Evolutionary conservation across 2,888 invertebrate genomes (phyloP).

Genomic region (Ommatoiulus sabulosus): DNA sequence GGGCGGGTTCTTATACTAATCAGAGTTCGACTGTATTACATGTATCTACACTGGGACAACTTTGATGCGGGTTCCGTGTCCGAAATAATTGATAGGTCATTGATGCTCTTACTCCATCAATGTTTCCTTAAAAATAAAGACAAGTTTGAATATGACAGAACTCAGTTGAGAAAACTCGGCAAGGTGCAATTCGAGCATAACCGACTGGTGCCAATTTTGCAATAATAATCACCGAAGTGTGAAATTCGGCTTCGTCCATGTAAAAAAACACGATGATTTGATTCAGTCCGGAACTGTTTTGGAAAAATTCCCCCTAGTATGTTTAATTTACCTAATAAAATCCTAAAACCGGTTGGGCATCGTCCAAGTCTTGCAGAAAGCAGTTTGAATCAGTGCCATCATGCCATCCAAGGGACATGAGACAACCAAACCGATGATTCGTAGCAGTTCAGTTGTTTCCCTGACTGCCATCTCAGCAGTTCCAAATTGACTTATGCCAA

Average conservation of each 20-base stretch:
- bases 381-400: not conserved
- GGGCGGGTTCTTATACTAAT: too few species aligned
- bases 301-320: not conserved
- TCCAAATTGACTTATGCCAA: too few species aligned
- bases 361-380: not conserved
- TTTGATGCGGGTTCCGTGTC: too few species aligned
- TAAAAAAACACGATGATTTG: not conserved
- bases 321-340: not conserved
- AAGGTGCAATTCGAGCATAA: constrained; percentile 2
- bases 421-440: too few species aligned
- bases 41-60: too few species aligned
- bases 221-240: constrained; percentile 25
- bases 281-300: constrained; percentile 5
- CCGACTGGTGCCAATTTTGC: not conserved
- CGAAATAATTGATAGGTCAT: not conserved
- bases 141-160: too few species aligned
- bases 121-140: not conserved
- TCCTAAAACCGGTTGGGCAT: not conserved
- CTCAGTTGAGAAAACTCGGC: not conserved
- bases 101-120: not conserved
- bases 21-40: too few species aligned
- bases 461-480: too few species aligned
- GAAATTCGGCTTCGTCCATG: not conserved
- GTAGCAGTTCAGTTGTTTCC: too few species aligned
- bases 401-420: too few species aligned